A percentile compares a stretch with the other conserved stretches of the same genome.
Evolutionary conservation across 2,888 invertebrate genomes (phyloP).

Genomic region (Ophonus ardosiacus): DNA sequence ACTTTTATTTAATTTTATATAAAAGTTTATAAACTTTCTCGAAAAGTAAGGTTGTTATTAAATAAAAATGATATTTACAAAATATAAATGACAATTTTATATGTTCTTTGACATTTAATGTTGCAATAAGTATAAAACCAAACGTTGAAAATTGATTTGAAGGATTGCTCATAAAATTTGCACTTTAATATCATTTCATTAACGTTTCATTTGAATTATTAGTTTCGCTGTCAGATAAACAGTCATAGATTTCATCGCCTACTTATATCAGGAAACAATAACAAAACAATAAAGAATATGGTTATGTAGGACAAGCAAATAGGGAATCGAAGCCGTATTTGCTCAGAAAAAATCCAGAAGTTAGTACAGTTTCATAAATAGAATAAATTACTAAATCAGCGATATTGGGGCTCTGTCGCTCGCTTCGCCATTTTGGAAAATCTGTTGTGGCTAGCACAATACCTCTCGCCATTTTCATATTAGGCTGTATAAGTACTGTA

Average conservation of each 20-base stretch:
- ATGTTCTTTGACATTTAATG: neutral
- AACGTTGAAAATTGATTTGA: neutral
- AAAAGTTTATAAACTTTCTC: constrained; percentile 15
- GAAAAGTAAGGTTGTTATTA: neutral
- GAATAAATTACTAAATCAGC: no score
- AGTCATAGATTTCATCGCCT: neutral
- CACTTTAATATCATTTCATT: neutral
- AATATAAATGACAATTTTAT: neutral
- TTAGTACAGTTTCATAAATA: no score
- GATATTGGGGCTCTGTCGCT: no score
- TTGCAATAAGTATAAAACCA: neutral
- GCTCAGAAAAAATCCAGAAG: no score
- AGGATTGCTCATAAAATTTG: neutral
- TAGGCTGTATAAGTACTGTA: no score
- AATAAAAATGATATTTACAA: neutral
- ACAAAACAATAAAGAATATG: neutral
- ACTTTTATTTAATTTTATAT: constrained; percentile 14
- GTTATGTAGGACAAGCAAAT: no score
- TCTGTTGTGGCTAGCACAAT: no score
- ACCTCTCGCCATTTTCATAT: no score
- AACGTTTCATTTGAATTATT: neutral
- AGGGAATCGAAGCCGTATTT: no score
- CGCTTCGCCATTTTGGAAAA: no score
- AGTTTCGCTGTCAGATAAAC: neutral
- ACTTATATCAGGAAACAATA: neutral